A percentile compares a stretch with the other conserved stretches of the same genome.
Evolutionary conservation across 2,888 invertebrate genomes (phyloP).

Genomic region (Boloria selene): DNA sequence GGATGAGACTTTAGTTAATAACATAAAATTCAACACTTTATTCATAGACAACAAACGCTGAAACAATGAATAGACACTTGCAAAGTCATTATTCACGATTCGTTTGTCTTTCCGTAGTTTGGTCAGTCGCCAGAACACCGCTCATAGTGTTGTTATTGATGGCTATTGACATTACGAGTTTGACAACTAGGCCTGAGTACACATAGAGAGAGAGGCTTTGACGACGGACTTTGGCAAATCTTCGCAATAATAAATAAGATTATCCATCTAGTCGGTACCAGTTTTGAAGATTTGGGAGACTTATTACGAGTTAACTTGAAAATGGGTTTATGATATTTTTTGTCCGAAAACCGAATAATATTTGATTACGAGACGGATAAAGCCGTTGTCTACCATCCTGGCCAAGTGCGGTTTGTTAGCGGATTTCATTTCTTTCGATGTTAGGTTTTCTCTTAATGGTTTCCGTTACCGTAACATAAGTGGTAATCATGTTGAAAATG

Average conservation of each 20-base stretch:
- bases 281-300: slow-evolving; percentile 12
- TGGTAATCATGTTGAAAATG: too few species aligned
- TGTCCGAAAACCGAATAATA: too few species aligned
- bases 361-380: too few species aligned
- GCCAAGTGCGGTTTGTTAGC: too few species aligned
- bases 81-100: slow-evolving; percentile 31
- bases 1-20: too few species aligned
- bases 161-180: slow-evolving; percentile 47
- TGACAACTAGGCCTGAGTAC: slow-evolving; percentile 42
- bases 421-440: too few species aligned
- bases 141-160: slow-evolving; percentile 49
- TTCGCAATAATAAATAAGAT: slow-evolving; percentile 32
- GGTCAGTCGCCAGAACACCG: slow-evolving; percentile 44
- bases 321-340: neutral
- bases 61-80: slow-evolving; percentile 11
- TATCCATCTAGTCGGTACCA: slow-evolving; percentile 7
- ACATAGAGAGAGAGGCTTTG: slow-evolving; percentile 28
- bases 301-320: neutral
- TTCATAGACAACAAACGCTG: neutral
- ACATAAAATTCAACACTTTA: neutral
- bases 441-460: too few species aligned
- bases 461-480: too few species aligned
- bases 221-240: slow-evolving; percentile 32
- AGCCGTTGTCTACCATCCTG: too few species aligned
- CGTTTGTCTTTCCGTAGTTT: slow-evolving; percentile 44